A percentile compares a stretch with the other conserved stretches of the same genome.
These are phyloP conservation scores for Monopis laevigella DNA, from an alignment of 2,888 invertebrate genomes.

Conservation along the genomic window DNA sequence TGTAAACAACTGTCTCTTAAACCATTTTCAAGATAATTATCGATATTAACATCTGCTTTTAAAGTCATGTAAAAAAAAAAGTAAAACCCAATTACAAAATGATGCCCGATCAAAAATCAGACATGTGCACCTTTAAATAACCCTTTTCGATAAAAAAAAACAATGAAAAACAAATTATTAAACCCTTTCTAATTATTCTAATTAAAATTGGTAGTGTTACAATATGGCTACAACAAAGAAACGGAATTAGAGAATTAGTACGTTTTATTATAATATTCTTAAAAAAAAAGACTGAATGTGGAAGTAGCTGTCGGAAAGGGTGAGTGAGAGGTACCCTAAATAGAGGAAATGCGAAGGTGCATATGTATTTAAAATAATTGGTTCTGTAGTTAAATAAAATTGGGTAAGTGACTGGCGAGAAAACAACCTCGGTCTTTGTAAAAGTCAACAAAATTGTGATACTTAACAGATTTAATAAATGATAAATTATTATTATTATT, in stretches of 20 bases:
- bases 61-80: no score
- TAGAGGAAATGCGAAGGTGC: not conserved
- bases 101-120: not conserved
- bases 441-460: no score
- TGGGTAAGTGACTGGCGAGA: no score
- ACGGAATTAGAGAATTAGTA: constrained; percentile 5
- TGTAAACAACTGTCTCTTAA: no score
- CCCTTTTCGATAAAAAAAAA: not conserved
- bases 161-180: no score
- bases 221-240: not conserved
- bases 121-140: not conserved
- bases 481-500: no score
- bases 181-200: constrained; percentile 1
- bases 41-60: no score
- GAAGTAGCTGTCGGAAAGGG: not conserved
- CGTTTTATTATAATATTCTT: not conserved
- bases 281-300: not conserved
- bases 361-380: not conserved
- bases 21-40: no score
- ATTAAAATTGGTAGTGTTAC: constrained; percentile 1
- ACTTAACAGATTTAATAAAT: no score
- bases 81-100: not conserved
- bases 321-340: not conserved
- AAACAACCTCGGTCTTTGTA: no score
- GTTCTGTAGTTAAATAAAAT: no score